Evolutionary conservation across 2,797 vertebrate species (phyloP).

Genomic region (Pelobates cultripes): DNA sequence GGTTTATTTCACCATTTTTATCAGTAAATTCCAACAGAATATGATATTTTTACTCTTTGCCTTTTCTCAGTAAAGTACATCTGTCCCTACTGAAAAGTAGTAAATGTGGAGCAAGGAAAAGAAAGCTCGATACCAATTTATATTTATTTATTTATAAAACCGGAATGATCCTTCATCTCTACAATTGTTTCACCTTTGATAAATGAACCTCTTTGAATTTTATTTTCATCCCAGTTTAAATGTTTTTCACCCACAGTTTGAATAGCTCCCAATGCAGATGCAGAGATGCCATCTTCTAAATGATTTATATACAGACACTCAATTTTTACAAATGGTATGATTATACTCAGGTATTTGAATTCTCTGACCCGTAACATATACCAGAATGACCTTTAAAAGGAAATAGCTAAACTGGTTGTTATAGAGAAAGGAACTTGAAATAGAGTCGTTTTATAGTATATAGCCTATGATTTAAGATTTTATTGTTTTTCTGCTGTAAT

Average conservation of each 20-base stretch:
- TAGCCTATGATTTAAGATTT: constrained; percentile 17
- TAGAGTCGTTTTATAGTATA: constrained; percentile 34
- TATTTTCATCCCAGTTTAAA: too few species aligned
- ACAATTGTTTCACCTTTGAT: too few species aligned
- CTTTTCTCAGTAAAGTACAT: too few species aligned
- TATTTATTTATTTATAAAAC: too few species aligned
- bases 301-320: constrained; percentile 14
- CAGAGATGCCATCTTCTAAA: background rate
- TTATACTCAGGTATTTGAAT: background rate
- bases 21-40: too few species aligned
- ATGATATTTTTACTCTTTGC: too few species aligned
- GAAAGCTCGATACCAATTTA: too few species aligned
- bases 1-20: too few species aligned
- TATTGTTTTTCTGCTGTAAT: constrained; percentile 33
- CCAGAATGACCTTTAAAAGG: constrained; percentile 5
- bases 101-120: too few species aligned
- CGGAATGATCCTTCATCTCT: too few species aligned
- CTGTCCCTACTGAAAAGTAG: too few species aligned
- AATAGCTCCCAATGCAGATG: background rate
- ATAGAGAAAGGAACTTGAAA: background rate
- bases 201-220: too few species aligned
- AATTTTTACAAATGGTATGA: constrained; percentile 17
- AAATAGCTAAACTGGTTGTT: background rate
- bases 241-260: background rate
- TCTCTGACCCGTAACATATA: constrained; percentile 18